Base-by-base conservation (phyloP, 64 coral and sea anemone species). In the Stichodactyla mertensii region DNA sequence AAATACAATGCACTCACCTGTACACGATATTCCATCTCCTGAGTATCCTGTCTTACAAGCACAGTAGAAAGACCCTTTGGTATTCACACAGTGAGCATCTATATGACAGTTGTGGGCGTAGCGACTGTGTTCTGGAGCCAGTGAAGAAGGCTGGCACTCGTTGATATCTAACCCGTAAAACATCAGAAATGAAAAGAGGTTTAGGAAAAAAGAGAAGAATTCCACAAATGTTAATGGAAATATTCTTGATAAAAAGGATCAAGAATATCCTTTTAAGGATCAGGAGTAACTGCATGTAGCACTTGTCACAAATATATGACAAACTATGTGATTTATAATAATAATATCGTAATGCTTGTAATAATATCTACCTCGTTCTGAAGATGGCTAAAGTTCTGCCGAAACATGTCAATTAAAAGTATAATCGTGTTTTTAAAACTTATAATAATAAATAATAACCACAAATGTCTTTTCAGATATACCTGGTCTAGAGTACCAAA, bases 21-120 rank as follows among this genome's bases (percentile, higher is more conserved):
- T 70, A 86, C 93, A 95, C 23, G 67, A 89, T 16, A 95, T 82
- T 16, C 93, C 93, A 52, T 95, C 79, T 36, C 93, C 93, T 24
- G 89, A 92, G 45, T 95, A 95, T 87, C 93, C 93, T 28, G 62
- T 60, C 10, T 89, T 61, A 31, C 93, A 95, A 12, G 87, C 87
- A 61, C 93, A 92, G n/a, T 87, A 89, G 55, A 95, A 95, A 10
- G 90, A 95, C 14, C 93, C 93, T 53, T 92, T 92, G 12, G 90
- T 95, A 62, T 95, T 91, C 27, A 85, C 88, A 58, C 93, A 95
- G 16, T 91, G 91, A 23, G 89, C 89, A 79, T 91, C 89, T 8
- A 61, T 24, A 54, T 94, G 89, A 59, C 89, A 94, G 79, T 94
- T 88, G 77, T 94, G 89, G 24, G 86, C 80, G 82, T 84, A 84